phyloP scores from a whole-genome alignment of 2,888 invertebrate genomes.

The Rhingia rostrata region DNA sequence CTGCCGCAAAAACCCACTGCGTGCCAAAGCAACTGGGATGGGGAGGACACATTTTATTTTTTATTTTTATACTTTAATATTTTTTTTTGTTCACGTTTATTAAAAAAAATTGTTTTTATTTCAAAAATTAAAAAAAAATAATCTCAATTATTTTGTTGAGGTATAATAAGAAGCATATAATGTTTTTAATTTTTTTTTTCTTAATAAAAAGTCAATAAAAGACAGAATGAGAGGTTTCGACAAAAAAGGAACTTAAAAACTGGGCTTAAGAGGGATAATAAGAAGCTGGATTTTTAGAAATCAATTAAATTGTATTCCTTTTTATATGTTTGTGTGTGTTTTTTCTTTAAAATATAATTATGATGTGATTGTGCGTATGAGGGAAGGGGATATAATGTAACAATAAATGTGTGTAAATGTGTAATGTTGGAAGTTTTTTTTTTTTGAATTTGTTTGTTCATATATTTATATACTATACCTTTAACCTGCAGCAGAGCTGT shows the following conservation, averaged over 20 bases:
- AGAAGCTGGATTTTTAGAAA: slow-evolving; percentile 70
- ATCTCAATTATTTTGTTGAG: slow-evolving; percentile 58
- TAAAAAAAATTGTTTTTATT: slow-evolving; percentile 56
- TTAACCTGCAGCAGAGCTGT: slow-evolving; percentile 91
- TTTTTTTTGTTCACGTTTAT: slow-evolving; percentile 66
- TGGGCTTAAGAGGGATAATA: slow-evolving; percentile 44
- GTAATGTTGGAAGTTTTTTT: slow-evolving; percentile 76
- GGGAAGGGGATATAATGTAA: slow-evolving; percentile 29
- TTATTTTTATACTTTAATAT: slow-evolving; percentile 24
- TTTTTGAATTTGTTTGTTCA: slow-evolving; percentile 61
- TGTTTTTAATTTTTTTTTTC: slow-evolving; percentile 55
- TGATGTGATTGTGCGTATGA: slow-evolving; percentile 53
- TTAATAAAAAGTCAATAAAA: slow-evolving; percentile 54
- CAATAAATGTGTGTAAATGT: slow-evolving; percentile 35
- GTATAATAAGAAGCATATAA: slow-evolving; percentile 64
- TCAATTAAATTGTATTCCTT: slow-evolving; percentile 34
- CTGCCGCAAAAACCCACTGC: slow-evolving; percentile 87
- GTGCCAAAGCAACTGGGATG: slow-evolving; percentile 85
- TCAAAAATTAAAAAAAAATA: slow-evolving; percentile 47
- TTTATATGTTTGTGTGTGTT: slow-evolving; percentile 19
- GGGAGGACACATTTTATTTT: slow-evolving; percentile 77
- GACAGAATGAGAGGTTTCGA: slow-evolving; percentile 38
- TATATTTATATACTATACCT: slow-evolving; percentile 86
- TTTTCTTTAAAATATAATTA: slow-evolving; percentile 61
- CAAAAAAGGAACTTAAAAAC: slow-evolving; percentile 28